Base-by-base conservation (phyloP, 2,797 vertebrate species). In the Fundulus diaphanus region DNA sequence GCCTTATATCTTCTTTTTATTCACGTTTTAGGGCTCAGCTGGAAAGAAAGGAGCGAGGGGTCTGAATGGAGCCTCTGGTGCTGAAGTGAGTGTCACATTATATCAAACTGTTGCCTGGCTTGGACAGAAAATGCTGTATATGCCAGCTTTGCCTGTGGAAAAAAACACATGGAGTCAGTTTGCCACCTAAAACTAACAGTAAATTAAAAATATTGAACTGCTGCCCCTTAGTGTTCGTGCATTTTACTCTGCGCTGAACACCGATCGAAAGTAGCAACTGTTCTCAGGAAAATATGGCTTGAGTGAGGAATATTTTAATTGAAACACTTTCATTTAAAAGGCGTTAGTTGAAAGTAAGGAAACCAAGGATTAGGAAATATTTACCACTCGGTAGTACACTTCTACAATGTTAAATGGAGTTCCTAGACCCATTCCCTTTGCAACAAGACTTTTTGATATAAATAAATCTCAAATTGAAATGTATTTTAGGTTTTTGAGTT, bases 1-100 rank as follows among this genome's bases (percentile, higher is more conserved):
- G 49, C 42, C 54, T 70, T 57, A 24, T 27, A 82, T 51, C 72
- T 77, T 68, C 15, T 65, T 29, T 24, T 1, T 86, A 16, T 74
- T 44, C 87, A 88, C 83, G 66, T 94, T 82, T 92, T 86, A 99
- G 98, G 98, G 98, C 59, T 83, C 86, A 33, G 85, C 82, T 24
- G 98, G 98, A 68, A 97, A 96, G 89, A 97, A 96, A 92, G 98
- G 98, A 90, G 89, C 91, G 35, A 86, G 76, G 37, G 98, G 98
- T 76, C 94, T 95, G 79, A 87, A 82, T 76, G 98, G 98, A 74
- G 94, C 95, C 85, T 85, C 93, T 78, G 97, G 98, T 73, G 89
- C 87, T 87, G 94, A 96, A 88, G 98, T 98, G 90, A 98, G 97
- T 96, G 63, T 79, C 49, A 61, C 51, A 70, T 35, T 27, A 69